Conservation (phyloP, 2,888 invertebrate genomes). For the Andrena trimmerana region DNA sequence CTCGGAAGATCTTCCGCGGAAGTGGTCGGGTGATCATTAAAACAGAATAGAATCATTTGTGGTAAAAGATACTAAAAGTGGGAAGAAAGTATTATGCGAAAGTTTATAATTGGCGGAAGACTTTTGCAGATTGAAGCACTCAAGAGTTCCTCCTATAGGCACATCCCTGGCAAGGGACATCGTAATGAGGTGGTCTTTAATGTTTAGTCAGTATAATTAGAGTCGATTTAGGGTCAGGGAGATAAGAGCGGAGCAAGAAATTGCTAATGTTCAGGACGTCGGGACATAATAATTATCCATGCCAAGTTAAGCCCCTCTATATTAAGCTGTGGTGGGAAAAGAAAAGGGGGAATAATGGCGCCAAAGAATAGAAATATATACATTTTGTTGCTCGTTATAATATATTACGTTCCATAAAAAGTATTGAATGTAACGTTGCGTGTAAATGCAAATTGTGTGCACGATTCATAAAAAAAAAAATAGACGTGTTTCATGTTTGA, state of each 20-base stretch:
- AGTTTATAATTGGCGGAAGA: constrained; percentile 44
- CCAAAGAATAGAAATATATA: constrained; percentile 10
- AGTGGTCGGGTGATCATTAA: constrained; percentile 6
- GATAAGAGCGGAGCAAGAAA: constrained; percentile 40
- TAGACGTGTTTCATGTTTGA: background rate
- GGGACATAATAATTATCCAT: constrained; percentile 58
- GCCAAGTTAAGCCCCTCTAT: constrained; percentile 24
- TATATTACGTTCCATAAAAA: constrained; percentile 15
- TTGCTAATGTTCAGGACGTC: constrained; percentile 51
- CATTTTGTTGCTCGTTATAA: constrained; percentile 24
- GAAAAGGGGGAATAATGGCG: constrained; percentile 2
- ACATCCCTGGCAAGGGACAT: constrained; percentile 25
- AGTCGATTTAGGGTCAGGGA: constrained; percentile 49
- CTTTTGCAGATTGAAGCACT: constrained; percentile 13
- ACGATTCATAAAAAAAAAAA: background rate
- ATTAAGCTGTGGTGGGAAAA: constrained; percentile 33
- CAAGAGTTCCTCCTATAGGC: constrained; percentile 12
- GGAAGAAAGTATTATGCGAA: constrained; percentile 40
- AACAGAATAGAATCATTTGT: background rate
- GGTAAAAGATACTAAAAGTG: constrained; percentile 15
- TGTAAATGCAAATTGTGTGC: background rate
- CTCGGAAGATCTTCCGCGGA: background rate
- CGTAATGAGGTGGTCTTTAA: constrained; percentile 57
- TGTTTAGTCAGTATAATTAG: constrained; percentile 58
- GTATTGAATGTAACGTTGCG: constrained; percentile 1